Evolutionary conservation across 1,140 invertebrate genomes (phyloP).

Genomic region (Caenorhabditis latens): DNA sequence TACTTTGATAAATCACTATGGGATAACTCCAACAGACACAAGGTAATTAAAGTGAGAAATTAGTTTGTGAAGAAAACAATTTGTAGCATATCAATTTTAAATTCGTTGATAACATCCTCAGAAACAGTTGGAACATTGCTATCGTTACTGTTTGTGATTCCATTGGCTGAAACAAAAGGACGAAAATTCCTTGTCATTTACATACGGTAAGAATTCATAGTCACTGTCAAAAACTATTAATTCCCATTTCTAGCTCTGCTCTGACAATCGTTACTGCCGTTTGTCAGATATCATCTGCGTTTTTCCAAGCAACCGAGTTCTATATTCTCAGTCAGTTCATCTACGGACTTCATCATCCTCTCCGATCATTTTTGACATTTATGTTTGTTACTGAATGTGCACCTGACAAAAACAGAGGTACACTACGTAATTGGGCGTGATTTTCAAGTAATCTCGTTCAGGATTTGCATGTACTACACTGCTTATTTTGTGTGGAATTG

Average conservation of each 20-base stretch:
- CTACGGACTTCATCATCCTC: conserved; percentile 2
- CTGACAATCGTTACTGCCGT: not conserved
- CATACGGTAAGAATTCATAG: not conserved
- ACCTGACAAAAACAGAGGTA: conserved; percentile 27
- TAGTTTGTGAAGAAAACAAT: too few species aligned
- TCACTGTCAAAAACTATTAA: not conserved
- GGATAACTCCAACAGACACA: conserved; percentile 6
- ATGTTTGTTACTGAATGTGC: conserved; percentile 12
- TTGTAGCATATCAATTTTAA: conserved; percentile 3
- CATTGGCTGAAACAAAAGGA: conserved; percentile 6
- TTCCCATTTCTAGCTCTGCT: not conserved
- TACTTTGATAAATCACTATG: not conserved
- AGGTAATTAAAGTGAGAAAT: not conserved
- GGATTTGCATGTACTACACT: conserved; percentile 23
- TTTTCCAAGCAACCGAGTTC: not conserved
- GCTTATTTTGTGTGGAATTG: not conserved
- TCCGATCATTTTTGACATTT: not conserved
- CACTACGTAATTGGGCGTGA: not conserved
- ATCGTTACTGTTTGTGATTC: not conserved
- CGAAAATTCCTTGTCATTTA: not conserved
- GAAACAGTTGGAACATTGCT: conserved; percentile 25
- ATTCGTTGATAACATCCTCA: not conserved
- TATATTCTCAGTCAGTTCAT: not conserved
- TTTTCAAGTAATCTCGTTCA: not conserved
- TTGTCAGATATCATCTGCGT: not conserved